Base-by-base conservation (phyloP, 2,797 vertebrate species). In the Vespertilio murinus region DNA sequence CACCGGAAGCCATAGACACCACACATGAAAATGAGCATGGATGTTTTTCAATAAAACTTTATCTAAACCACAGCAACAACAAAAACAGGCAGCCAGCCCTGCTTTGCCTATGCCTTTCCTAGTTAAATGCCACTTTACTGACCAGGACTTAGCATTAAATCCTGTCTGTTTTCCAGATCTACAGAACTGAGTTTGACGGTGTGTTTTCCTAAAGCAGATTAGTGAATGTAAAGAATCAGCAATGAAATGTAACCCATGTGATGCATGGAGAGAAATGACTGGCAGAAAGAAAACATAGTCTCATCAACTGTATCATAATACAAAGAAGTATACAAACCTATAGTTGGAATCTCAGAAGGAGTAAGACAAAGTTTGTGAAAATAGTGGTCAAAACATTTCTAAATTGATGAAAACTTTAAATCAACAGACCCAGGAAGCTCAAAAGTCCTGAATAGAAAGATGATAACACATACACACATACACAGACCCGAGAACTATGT, bases 21-120 rank as follows among this genome's bases (percentile, higher is more conserved):
- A 8, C 42, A 3, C 0, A 18, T 2, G 0, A 1, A 9, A 38
- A 10, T 16, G 40, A 33, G 25, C 3, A 0, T 0, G 16, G 3
- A 10, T 11, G 1, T 5, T 28, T 38, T 7, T 69, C 38, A 7
- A 3, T 13, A 47, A 30, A 54, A 20, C 7, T 59, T 8, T 8
- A 42, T 4, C 14, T 1, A 7, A 23, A 3, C 47, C n/a, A 23
- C 35, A 35, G 5, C n/a, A 17, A 28, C 52, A 59, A 30, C 17
- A 42, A 28, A 56, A 47, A 9, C 13, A 30, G 9, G 9, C 25
- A 13, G 14, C 23, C 49, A 23, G 3, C 35, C 67, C 59, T 2
- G 17, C 12, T 10, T 14, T 1, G 6, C 30, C 20, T 2, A 0
- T 0, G 5, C 3, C 3, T 33, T 56, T 23, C 12, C 47, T 5